phyloP scores from a whole-genome alignment of 1,140 invertebrate genomes.

The Psix sp. region DNA sequence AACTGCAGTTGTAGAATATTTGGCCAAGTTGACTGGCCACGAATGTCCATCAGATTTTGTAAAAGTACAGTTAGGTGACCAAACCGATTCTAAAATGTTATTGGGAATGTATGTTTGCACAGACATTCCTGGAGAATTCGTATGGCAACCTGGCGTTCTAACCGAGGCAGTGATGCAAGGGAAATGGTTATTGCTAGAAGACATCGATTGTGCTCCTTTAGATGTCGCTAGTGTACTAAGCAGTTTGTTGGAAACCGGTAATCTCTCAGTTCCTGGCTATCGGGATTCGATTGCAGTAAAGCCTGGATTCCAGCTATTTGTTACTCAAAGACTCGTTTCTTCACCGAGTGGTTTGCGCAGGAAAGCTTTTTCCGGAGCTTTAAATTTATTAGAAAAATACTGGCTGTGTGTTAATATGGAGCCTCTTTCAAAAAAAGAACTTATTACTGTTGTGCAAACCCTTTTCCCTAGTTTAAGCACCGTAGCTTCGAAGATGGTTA shows the following conservation, averaged over 20 bases:
- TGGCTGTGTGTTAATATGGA: slow-evolving; percentile 90
- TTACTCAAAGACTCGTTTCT: slow-evolving; percentile 85
- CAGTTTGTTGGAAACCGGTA: slow-evolving; percentile 89
- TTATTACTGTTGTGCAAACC: slow-evolving; percentile 82
- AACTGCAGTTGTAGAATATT: slow-evolving; percentile 91
- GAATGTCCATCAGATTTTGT: slow-evolving; percentile 79
- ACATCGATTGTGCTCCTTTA: slow-evolving; percentile 94
- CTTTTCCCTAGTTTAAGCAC: slow-evolving; percentile 86
- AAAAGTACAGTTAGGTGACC: slow-evolving; percentile 96
- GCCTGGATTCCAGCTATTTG: slow-evolving; percentile 93
- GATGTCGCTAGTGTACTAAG: slow-evolving; percentile 94
- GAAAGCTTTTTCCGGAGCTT: slow-evolving; percentile 80
- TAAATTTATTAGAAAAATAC: slow-evolving; percentile 86
- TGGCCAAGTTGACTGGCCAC: slow-evolving; percentile 86
- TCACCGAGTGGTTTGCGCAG: slow-evolving; percentile 79
- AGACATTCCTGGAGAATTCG: slow-evolving; percentile 97
- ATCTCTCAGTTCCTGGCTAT: slow-evolving; percentile 91
- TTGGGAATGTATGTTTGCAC: slow-evolving; percentile 97
- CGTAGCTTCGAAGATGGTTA: slow-evolving; percentile 86
- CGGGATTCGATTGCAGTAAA: slow-evolving; percentile 86
- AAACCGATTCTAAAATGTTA: slow-evolving; percentile 97
- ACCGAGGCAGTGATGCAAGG: slow-evolving; percentile 92
- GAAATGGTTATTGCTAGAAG: slow-evolving; percentile 96
- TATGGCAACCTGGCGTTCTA: slow-evolving; percentile 95
- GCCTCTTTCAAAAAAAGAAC: slow-evolving; percentile 85